phyloP scores from a whole-genome alignment of 2,888 invertebrate genomes.

The Cheilosia vulpina region DNA sequence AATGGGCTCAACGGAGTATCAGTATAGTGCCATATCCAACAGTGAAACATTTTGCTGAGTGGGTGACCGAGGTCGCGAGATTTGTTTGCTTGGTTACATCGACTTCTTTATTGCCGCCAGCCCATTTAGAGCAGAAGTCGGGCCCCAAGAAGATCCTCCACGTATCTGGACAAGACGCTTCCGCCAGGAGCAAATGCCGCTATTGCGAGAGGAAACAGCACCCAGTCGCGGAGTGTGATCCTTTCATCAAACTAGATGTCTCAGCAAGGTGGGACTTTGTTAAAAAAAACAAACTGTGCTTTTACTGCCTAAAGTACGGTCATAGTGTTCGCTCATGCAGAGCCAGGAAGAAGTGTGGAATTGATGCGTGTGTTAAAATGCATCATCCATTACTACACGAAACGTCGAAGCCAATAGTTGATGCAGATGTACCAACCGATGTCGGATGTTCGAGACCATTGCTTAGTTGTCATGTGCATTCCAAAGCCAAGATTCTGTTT shows the following conservation, averaged over 20 bases:
- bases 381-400: conserved; percentile 53
- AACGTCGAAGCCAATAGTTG: not conserved
- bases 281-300: conserved; percentile 41
- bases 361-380: conserved; percentile 35
- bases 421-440: not conserved
- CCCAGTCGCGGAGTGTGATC: conserved; percentile 35
- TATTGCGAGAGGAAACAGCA: conserved; percentile 35
- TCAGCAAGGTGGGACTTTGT: conserved; percentile 48
- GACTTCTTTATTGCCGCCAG: no score
- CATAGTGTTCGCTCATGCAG: conserved; percentile 35
- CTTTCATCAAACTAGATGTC: conserved; percentile 17
- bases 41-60: no score
- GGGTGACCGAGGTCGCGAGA: no score
- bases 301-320: conserved; percentile 32
- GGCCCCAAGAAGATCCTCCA: no score
- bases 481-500: conserved; percentile 43
- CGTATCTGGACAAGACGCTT: not conserved
- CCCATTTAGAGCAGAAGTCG: no score
- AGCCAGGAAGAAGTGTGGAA: conserved; percentile 31
- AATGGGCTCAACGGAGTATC: no score
- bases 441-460: conserved; percentile 5
- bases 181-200: conserved; percentile 35
- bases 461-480: conserved; percentile 19
- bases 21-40: no score
- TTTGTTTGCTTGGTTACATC: no score